Base-by-base conservation (phyloP, 1,140 invertebrate genomes). In the Monochamus saltuarius region DNA sequence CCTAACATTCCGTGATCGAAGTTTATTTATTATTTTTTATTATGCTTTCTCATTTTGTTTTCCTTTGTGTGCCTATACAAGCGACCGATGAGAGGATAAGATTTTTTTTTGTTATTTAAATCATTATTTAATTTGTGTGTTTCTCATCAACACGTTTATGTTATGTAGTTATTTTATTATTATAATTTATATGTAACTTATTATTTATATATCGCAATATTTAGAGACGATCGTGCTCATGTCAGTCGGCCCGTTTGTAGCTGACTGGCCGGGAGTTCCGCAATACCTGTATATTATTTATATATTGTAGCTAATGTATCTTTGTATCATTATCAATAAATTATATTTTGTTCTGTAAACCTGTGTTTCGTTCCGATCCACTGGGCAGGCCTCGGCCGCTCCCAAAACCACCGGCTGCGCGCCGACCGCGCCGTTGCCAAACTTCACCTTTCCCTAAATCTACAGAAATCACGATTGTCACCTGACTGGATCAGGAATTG, bases 151-250 rank as follows among this genome's bases (percentile, higher is more conserved):
- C 65, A 70, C 66, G 70, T 74, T 73, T 74, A 76, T 76, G 75
- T 77, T 77, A 76, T 75, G 59, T 76, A 73, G 70, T 74, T 75
- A 75, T 75, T 75, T 75, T 77, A 74, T 71, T 70, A 71, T 73
- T 75, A 73, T 75, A 74, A 76, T 77, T 75, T 75, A 77, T 77
- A 73, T 75, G 71, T 77, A 77, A 76, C 74, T 77, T 77, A 76
- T 76, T 76, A 75, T 76, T 74, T 76, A 76, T 29, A 29, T 76
- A 73, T 54, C 45, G 64, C 64, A 68, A 68, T 71, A 69, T 66
- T 66, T 68, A 67, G 61, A 67, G 69, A 72, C 72, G 66, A 73
- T 60, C 71, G 69, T 71, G 70, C 61, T 66, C 57, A 52, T 59
- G 19, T 51, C 61, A 57, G 56, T 61, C 53, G 62, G 59, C 59